Conservation (phyloP, 2,888 invertebrate genomes). For the Caenorhabditis afra region DNA sequence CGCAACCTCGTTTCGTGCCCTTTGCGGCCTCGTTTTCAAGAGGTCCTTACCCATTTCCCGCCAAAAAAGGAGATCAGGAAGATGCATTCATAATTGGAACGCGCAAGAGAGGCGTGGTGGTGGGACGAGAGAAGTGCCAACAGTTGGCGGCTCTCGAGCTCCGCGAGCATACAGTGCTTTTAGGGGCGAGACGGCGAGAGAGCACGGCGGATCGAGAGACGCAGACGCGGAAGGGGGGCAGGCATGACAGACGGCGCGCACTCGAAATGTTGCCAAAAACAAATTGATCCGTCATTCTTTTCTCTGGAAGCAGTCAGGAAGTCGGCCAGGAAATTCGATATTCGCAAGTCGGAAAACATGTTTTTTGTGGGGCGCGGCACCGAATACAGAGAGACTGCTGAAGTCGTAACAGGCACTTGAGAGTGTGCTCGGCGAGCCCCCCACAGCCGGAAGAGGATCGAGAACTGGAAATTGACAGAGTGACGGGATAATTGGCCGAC, state of each 20-base stretch:
- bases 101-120: not conserved
- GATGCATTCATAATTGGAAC: constrained; percentile 16
- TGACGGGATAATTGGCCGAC: constrained; percentile 50
- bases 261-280: constrained; percentile 55
- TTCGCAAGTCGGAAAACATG: constrained; percentile 34
- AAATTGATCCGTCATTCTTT: constrained; percentile 35
- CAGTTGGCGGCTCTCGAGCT: constrained; percentile 27
- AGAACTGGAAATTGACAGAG: constrained; percentile 41
- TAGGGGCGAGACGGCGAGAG: constrained; percentile 25
- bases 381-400: constrained; percentile 15
- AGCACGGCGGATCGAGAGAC: constrained; percentile 20
- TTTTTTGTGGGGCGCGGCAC: constrained; percentile 19
- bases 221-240: constrained; percentile 10
- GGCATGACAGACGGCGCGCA: constrained; percentile 44
- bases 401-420: constrained; percentile 27
- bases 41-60: constrained; percentile 28
- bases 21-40: constrained; percentile 33
- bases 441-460: not conserved
- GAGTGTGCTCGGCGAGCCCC: not conserved
- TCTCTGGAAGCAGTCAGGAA: constrained; percentile 29
- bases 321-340: constrained; percentile 45
- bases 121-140: constrained; percentile 23
- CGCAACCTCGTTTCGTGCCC: constrained; percentile 37
- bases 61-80: constrained; percentile 18
- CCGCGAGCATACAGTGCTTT: constrained; percentile 47